Percentiles rank a stretch among this genome's conserved stretches.
phyloP scores from a whole-genome alignment of 2,797 vertebrate species.

The Gymnoscopelus braueri region DNA sequence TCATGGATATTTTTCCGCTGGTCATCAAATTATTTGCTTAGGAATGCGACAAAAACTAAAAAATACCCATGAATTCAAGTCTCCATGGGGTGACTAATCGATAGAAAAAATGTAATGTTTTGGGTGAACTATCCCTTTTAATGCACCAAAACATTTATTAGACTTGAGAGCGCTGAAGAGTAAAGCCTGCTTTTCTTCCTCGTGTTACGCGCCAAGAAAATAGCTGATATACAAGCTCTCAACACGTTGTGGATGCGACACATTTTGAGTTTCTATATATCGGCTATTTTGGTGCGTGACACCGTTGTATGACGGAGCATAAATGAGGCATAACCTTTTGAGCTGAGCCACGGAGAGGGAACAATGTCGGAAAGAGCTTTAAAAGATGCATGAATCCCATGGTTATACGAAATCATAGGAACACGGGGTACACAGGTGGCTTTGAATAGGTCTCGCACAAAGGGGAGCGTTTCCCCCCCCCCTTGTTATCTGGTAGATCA shows the following conservation, averaged over 20 bases:
- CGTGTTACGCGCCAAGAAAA: no score
- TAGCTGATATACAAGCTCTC: no score
- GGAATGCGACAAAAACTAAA: no score
- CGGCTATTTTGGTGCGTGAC: no score
- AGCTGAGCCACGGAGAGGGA: slow-evolving; percentile 16
- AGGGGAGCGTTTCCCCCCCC: background rate
- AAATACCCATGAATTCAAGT: no score
- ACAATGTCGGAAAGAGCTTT: slow-evolving; percentile 34
- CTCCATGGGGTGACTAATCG: no score
- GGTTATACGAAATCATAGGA: slow-evolving; percentile 11
- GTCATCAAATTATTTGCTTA: no score
- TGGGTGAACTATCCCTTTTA: background rate
- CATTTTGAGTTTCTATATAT: no score
- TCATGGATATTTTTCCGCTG: no score
- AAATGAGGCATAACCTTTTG: slow-evolving; percentile 19
- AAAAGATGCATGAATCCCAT: slow-evolving; percentile 36
- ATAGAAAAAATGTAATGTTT: no score
- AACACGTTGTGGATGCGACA: no score
- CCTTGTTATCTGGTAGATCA: slow-evolving; percentile 10
- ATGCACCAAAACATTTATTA: slow-evolving; percentile 46
- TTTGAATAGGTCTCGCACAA: slow-evolving; percentile 11
- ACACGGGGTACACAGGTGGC: slow-evolving; percentile 13
- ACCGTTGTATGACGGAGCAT: no score
- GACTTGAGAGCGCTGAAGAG: slow-evolving; percentile 9
- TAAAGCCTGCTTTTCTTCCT: background rate